These are phyloP conservation scores for Notarius quadriscutis DNA, from an alignment of 2,113 vertebrate genomes.

Conservation along the genomic window DNA sequence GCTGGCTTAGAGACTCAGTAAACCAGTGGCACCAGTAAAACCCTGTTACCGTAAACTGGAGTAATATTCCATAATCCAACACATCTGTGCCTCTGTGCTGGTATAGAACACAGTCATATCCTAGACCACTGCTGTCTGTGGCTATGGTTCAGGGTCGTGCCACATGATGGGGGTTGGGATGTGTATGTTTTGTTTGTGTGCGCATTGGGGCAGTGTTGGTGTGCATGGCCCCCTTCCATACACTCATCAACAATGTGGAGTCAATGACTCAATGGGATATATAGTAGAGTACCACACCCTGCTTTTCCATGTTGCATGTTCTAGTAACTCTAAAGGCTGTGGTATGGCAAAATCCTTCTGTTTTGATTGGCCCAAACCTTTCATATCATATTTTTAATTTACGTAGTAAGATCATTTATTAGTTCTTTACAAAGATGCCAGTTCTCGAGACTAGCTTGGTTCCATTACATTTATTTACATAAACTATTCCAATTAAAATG, in stretches of 20 bases:
- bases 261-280: constrained; percentile 45
- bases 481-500: constrained; percentile 35
- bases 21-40: constrained; percentile 62
- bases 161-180: constrained; percentile 38
- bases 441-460: neutral
- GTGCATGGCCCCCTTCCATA: constrained; percentile 8
- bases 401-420: constrained; percentile 19
- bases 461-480: constrained; percentile 38
- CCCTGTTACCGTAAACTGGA: constrained; percentile 64
- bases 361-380: constrained; percentile 33
- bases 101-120: constrained; percentile 36
- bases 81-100: constrained; percentile 60
- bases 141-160: constrained; percentile 40
- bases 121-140: constrained; percentile 57
- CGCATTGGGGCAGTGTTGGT: neutral
- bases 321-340: constrained; percentile 33
- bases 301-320: constrained; percentile 42
- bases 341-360: constrained; percentile 15
- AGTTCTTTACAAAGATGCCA: constrained; percentile 13
- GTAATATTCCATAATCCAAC: constrained; percentile 66
- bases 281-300: constrained; percentile 55
- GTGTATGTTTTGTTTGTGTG: constrained; percentile 9
- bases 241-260: constrained; percentile 51
- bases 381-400: constrained; percentile 18
- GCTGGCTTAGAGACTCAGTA: constrained; percentile 42